A percentile compares a stretch with the other conserved stretches of the same genome.
phyloP scores from a whole-genome alignment of 2,888 invertebrate genomes.

The Pyrrhosoma nymphula region DNA sequence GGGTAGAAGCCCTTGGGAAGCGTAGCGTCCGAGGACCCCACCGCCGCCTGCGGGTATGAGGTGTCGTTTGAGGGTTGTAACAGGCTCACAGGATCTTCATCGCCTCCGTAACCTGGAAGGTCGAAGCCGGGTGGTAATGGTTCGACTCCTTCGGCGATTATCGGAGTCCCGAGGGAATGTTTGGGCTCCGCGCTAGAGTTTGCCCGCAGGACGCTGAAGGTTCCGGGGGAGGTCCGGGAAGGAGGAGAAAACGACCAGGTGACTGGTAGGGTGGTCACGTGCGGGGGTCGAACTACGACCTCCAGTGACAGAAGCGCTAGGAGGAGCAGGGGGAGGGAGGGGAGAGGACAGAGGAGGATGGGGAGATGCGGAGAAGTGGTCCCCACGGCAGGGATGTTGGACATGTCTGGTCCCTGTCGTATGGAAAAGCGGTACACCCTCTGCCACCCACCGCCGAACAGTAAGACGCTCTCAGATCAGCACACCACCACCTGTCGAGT shows the following conservation, averaged over 20 bases:
- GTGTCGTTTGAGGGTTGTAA: background rate
- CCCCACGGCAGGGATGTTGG: background rate
- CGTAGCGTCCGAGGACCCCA: background rate
- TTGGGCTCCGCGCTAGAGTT: constrained; percentile 33
- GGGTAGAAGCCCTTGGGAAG: background rate
- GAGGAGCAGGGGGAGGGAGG: constrained; percentile 21
- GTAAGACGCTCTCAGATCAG: background rate
- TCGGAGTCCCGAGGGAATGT: background rate
- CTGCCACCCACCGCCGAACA: background rate
- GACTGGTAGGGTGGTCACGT: background rate
- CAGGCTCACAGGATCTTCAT: background rate
- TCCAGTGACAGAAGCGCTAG: background rate
- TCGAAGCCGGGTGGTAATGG: background rate
- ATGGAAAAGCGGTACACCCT: background rate
- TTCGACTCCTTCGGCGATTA: background rate
- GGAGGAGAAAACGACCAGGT: background rate
- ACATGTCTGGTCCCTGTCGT: background rate
- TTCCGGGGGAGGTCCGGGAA: background rate
- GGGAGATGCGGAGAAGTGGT: background rate
- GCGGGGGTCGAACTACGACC: constrained; percentile 28
- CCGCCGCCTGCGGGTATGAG: background rate
- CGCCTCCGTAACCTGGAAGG: background rate
- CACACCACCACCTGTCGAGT: background rate
- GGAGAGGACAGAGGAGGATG: background rate
- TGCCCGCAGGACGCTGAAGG: background rate